Evolutionary conservation across 2,113 vertebrate genomes (phyloP).

Genomic region (Hippocampus comes): DNA sequence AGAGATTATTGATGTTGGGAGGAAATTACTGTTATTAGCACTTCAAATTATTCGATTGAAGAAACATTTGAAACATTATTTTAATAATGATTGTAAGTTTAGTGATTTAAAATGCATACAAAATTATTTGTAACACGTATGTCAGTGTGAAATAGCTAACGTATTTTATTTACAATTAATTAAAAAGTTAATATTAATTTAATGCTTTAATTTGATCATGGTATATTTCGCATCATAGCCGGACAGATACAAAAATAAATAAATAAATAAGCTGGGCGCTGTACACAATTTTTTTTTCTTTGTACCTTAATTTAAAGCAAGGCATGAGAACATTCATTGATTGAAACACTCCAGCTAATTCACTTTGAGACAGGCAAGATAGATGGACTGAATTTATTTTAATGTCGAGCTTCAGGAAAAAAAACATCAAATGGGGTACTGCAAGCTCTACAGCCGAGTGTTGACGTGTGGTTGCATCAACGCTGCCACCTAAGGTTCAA

Average conservation of each 20-base stretch:
- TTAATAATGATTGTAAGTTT: neutral
- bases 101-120: too few species aligned
- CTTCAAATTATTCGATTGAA: neutral
- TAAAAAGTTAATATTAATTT: neutral
- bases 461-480: conserved; percentile 52
- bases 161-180: neutral
- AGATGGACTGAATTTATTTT: neutral
- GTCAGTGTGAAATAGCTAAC: neutral
- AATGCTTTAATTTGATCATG: neutral
- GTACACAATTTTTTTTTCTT: neutral
- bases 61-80: neutral
- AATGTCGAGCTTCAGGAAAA: neutral
- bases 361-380: too few species aligned
- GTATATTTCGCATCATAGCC: neutral
- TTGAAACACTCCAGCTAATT: neutral
- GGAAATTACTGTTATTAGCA: neutral
- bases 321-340: neutral
- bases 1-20: neutral
- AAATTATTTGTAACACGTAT: neutral
- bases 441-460: neutral
- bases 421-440: neutral
- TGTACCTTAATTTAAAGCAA: neutral
- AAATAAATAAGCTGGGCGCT: neutral
- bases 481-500: conserved; percentile 67
- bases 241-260: neutral